phyloP scores from a whole-genome alignment of 2,888 invertebrate species.

The Pterobdella sp. region DNA sequence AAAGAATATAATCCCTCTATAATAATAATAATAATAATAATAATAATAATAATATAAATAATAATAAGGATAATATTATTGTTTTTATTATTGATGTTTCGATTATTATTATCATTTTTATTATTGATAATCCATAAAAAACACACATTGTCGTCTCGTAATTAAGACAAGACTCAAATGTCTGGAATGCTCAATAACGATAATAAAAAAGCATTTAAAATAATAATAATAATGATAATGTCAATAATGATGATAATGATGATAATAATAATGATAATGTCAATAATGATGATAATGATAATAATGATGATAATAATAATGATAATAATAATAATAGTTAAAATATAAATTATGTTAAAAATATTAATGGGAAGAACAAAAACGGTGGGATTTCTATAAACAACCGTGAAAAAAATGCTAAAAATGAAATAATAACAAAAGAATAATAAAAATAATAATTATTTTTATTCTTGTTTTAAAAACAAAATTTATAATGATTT shows the following conservation, averaged over 20 bases:
- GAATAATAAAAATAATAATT: slow-evolving; percentile 5
- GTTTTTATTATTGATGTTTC: background rate
- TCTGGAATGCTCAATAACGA: too few relatives aligned
- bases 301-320: slow-evolving; percentile 13
- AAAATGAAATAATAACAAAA: background rate
- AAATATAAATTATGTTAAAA: background rate
- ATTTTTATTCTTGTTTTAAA: background rate
- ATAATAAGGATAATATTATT: background rate
- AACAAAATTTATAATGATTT: too few relatives aligned
- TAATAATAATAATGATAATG: slow-evolving; percentile 10
- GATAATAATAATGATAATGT: background rate
- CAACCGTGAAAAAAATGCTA: too few relatives aligned
- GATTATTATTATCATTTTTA: background rate
- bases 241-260: slow-evolving; percentile 9
- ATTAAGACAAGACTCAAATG: too few relatives aligned
- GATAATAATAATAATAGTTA: background rate
- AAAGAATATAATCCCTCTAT: too few relatives aligned
- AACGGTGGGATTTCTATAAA: too few relatives aligned
- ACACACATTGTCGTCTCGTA: background rate
- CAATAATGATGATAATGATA: slow-evolving; percentile 1
- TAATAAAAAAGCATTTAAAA: too few relatives aligned
- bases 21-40: background rate
- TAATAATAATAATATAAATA: background rate
- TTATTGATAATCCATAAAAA: background rate
- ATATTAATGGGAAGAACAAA: background rate